These are phyloP conservation scores for Petaurus breviceps DNA, from an alignment of 2,113 vertebrate genomes.

Conservation along the genomic window DNA sequence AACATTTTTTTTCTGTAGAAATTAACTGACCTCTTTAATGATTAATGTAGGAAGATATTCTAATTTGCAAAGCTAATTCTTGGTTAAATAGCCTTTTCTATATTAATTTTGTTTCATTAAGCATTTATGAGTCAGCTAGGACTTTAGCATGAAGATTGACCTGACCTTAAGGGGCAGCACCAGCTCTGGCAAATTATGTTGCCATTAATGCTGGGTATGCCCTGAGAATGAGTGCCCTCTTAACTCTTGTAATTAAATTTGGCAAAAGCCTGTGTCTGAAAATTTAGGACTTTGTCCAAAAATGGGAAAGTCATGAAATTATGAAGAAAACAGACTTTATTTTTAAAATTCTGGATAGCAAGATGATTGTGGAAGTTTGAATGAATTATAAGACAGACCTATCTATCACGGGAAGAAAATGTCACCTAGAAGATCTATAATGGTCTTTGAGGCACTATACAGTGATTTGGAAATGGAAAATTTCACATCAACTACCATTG, in stretches of 20 bases:
- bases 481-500: not conserved
- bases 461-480: not conserved
- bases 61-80: not conserved
- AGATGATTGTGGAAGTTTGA: not conserved
- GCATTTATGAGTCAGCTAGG: not conserved
- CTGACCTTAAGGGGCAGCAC: not conserved
- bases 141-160: not conserved
- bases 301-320: slow-evolving; percentile 7
- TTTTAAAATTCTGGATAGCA: not conserved
- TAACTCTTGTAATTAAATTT: slow-evolving; percentile 25
- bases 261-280: not conserved
- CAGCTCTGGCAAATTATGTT: not conserved
- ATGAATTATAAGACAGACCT: not conserved
- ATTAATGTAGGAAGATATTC: not conserved
- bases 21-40: not conserved
- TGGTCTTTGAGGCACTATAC: not conserved
- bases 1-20: not conserved
- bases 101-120: not conserved
- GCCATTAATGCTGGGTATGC: not conserved
- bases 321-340: not conserved
- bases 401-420: not conserved
- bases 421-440: not conserved
- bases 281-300: slow-evolving; percentile 22
- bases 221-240: slow-evolving; percentile 21
- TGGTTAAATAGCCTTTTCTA: not conserved